Percentiles rank a stretch among this genome's conserved stretches.
These are phyloP conservation scores for Sitophilus oryzae DNA, from an alignment of 1,140 invertebrate species.

Conservation along the genomic window DNA sequence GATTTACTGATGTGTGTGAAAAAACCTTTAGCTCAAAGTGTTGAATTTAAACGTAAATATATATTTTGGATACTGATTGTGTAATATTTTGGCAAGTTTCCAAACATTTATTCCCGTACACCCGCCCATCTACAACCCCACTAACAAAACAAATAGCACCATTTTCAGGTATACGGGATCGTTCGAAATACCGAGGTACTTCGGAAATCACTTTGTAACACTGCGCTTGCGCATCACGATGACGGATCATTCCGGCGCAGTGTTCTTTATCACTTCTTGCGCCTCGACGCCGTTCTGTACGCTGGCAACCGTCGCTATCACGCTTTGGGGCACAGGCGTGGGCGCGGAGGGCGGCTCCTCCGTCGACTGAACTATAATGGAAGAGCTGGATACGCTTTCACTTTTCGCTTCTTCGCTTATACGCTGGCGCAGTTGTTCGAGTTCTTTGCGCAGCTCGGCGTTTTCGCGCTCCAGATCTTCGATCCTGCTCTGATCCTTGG, in stretches of 20 bases:
- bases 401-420: slow-evolving; percentile 15
- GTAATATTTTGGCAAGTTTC: not conserved
- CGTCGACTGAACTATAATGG: slow-evolving; percentile 25
- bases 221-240: slow-evolving; percentile 30
- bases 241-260: slow-evolving; percentile 37
- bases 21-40: too few species aligned
- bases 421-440: slow-evolving; percentile 7
- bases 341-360: not conserved
- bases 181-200: too few species aligned
- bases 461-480: slow-evolving; percentile 28
- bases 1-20: too few species aligned
- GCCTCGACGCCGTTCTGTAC: slow-evolving; percentile 16
- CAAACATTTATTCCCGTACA: not conserved
- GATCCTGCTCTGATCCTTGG: slow-evolving; percentile 35
- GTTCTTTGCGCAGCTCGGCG: slow-evolving; percentile 16
- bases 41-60: too few species aligned
- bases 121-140: not conserved
- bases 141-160: not conserved
- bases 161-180: not conserved
- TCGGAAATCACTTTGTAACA: too few species aligned
- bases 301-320: slow-evolving; percentile 30
- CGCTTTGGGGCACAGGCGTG: slow-evolving; percentile 26
- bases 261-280: slow-evolving; percentile 31
- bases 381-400: slow-evolving; percentile 30
- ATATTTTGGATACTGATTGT: too few species aligned